phyloP scores from a whole-genome alignment of 2,888 invertebrate genomes.

The Mamestra brassicae region DNA sequence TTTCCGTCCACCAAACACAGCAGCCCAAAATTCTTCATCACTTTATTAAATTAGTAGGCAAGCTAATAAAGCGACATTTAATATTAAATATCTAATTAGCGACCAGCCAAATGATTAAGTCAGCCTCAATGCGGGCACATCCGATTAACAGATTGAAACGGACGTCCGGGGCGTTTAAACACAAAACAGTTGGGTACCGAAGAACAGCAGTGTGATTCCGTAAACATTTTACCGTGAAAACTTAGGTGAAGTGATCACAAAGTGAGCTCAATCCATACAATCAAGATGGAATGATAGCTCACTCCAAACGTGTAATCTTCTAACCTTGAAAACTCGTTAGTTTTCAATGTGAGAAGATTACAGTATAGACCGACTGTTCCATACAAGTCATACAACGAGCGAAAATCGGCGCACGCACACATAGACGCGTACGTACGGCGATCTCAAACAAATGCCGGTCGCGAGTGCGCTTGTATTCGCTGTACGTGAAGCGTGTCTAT shows the following conservation, averaged over 20 bases:
- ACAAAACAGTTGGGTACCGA: neutral
- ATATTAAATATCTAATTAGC: slow-evolving; percentile 54
- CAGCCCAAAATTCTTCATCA: neutral
- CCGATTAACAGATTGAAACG: slow-evolving; percentile 38
- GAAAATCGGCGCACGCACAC: neutral
- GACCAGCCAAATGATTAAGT: slow-evolving; percentile 49
- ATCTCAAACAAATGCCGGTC: too few relatives aligned
- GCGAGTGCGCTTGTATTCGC: too few relatives aligned
- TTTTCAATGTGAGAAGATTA: too few relatives aligned
- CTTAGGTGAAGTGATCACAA: too few relatives aligned
- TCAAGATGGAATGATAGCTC: too few relatives aligned
- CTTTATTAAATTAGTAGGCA: slow-evolving; percentile 30
- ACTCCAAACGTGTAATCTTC: too few relatives aligned
- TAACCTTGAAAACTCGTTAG: too few relatives aligned
- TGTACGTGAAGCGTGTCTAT: neutral
- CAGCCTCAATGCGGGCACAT: slow-evolving; percentile 26
- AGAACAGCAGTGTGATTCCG: neutral
- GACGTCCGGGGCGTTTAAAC: slow-evolving; percentile 17
- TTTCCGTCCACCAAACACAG: neutral
- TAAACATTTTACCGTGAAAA: too few relatives aligned
- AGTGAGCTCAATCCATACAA: too few relatives aligned
- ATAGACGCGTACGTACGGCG: too few relatives aligned
- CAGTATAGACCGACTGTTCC: too few relatives aligned
- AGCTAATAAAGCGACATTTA: slow-evolving; percentile 35
- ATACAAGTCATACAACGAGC: too few relatives aligned